Percentiles rank a stretch among this genome's conserved stretches.
These are phyloP conservation scores for Cryptosula pallasiana DNA, from an alignment of 2,888 invertebrate genomes.

Conservation along the genomic window DNA sequence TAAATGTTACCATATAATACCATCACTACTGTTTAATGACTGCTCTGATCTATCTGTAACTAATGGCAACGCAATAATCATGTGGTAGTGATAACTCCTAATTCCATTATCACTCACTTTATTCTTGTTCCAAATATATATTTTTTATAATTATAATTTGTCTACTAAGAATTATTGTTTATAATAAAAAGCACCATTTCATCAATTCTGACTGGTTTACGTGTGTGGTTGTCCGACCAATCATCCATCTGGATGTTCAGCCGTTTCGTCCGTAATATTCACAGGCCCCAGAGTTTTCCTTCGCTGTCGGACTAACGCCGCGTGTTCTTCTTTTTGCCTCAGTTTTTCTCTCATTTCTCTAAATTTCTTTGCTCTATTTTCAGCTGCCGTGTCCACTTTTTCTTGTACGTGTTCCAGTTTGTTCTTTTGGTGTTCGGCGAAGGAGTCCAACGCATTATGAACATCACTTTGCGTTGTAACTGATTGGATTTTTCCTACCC, in stretches of 20 bases:
- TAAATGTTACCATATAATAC: too few relatives aligned
- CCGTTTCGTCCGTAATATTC: not conserved
- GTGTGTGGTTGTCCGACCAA: too few relatives aligned
- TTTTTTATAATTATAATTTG: too few relatives aligned
- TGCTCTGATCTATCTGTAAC: too few relatives aligned
- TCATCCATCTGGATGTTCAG: not conserved
- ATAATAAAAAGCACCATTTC: too few relatives aligned
- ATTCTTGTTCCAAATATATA: too few relatives aligned
- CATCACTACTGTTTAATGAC: too few relatives aligned
- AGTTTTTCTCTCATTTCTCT: constrained; percentile 39
- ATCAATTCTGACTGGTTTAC: too few relatives aligned
- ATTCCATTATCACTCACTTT: too few relatives aligned
- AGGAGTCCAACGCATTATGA: constrained; percentile 37
- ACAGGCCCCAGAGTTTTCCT: constrained; percentile 30
- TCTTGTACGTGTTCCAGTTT: constrained; percentile 35
- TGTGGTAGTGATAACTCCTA: too few relatives aligned
- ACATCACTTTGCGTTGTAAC: constrained; percentile 38
- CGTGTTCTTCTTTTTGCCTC: constrained; percentile 36
- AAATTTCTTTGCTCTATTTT: constrained; percentile 40
- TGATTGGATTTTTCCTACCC: constrained; percentile 40
- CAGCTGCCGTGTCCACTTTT: constrained; percentile 39
- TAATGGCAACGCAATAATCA: too few relatives aligned
- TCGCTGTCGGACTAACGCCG: constrained; percentile 38
- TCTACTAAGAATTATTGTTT: too few relatives aligned
- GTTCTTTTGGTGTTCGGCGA: constrained; percentile 36